These are phyloP conservation scores for Heterodera filipjevi DNA, from an alignment of 2,888 invertebrate genomes.

Conservation along the genomic window DNA sequence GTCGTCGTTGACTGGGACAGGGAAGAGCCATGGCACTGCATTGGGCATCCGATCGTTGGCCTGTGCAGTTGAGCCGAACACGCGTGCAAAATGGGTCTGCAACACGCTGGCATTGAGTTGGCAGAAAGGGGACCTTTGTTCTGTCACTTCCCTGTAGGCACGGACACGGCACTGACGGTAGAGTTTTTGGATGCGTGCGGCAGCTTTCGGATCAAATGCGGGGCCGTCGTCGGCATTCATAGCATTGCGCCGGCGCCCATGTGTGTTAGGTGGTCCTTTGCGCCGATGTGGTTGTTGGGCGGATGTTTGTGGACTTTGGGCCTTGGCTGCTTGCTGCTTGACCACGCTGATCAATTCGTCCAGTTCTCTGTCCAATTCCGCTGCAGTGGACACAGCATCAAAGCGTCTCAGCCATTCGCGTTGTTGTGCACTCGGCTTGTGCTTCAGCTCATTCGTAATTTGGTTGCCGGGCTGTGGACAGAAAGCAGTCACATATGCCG, in stretches of 20 bases:
- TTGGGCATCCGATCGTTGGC: not conserved
- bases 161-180: not conserved
- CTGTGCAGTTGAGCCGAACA: not conserved
- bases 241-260: not conserved
- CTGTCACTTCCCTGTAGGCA: not conserved
- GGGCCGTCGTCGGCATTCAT: not conserved
- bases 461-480: too few relatives aligned
- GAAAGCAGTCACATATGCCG: too few relatives aligned
- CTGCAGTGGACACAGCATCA: too few relatives aligned
- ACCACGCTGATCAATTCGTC: too few relatives aligned
- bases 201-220: slow-evolving; percentile 46
- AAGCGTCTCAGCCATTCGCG: too few relatives aligned
- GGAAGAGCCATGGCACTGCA: not conserved
- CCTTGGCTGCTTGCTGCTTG: too few relatives aligned
- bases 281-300: not conserved
- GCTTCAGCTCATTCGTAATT: too few relatives aligned
- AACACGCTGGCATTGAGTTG: not conserved
- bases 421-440: too few relatives aligned
- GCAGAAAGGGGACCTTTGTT: not conserved
- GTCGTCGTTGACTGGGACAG: not conserved
- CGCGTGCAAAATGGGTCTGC: not conserved
- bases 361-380: too few relatives aligned
- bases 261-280: not conserved
- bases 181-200: not conserved
- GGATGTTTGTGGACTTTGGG: too few relatives aligned